Conservation (phyloP, 2,888 invertebrate species). For the Diarsia dahlii region DNA sequence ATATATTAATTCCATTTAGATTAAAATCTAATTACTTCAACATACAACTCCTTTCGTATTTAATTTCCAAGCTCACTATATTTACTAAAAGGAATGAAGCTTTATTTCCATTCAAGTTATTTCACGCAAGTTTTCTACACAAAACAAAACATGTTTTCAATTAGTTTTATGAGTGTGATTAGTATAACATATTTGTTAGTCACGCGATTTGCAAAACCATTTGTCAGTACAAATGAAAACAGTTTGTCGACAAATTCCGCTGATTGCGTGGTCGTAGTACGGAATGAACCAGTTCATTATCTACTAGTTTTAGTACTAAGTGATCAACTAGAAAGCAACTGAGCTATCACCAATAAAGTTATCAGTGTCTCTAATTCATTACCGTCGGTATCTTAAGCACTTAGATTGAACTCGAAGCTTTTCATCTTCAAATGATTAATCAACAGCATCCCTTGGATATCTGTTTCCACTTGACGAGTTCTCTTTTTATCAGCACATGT, state of each 20-base stretch:
- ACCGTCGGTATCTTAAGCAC: slow-evolving; percentile 28
- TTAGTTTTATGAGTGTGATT: slow-evolving; percentile 46
- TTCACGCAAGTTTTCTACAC: background rate
- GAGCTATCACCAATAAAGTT: slow-evolving; percentile 26
- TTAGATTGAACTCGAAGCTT: slow-evolving; percentile 35
- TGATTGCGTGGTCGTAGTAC: slow-evolving; percentile 24
- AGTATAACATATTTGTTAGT: slow-evolving; percentile 34
- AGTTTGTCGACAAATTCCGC: slow-evolving; percentile 33
- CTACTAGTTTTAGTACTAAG: slow-evolving; percentile 20
- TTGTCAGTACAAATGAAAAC: slow-evolving; percentile 40
- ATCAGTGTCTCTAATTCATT: slow-evolving; percentile 34
- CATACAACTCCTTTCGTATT: background rate
- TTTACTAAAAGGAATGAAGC: background rate
- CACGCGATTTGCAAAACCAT: slow-evolving; percentile 52
- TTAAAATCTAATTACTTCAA: slow-evolving; percentile 10
- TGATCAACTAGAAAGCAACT: slow-evolving; percentile 35
- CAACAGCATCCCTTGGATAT: slow-evolving; percentile 41
- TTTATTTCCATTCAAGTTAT: slow-evolving; percentile 6
- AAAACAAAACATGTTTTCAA: slow-evolving; percentile 40
- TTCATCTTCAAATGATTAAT: slow-evolving; percentile 45
- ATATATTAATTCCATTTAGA: slow-evolving; percentile 23
- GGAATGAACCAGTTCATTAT: slow-evolving; percentile 36
- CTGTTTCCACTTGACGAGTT: slow-evolving; percentile 47
- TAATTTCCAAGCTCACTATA: background rate
- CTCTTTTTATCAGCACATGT: slow-evolving; percentile 47